Evolutionary conservation across 2,113 vertebrate genomes (phyloP), one percentile per base, ranked within the genome.

Genomic region (Tupaia chinensis): DNA sequence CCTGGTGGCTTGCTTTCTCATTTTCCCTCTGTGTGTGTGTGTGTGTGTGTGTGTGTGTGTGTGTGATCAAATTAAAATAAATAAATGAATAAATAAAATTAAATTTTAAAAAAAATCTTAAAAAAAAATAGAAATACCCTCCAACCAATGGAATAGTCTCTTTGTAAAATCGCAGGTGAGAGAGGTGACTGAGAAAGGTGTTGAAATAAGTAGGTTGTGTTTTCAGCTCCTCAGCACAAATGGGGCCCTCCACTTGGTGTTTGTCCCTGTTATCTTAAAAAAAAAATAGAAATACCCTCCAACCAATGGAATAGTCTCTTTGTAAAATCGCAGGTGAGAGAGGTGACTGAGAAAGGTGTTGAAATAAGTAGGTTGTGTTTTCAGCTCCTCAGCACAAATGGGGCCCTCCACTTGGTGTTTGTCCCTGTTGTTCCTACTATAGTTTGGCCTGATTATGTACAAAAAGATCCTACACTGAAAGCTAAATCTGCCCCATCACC

Each of bases 281-380:
- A 44, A 93, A 69, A 80, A 20, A 84, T 16, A 34, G 44, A 63
- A 80, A 84, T 1, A 14, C 15, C 13, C 53, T 54, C 74, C 73
- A 60, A 60, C 1, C 17, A 53, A n/a, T 7, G 29, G 68, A 53
- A 63, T 53, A 29, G 19, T 20, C 20, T 66, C 44, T 76, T 4
- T 14, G 0, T 54, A 73, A 90, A 73, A 69, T 69, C 44, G 7
- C 12, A 13, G 25, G 27, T 4, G 12, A 10, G 65, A 85, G 27
- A 29, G 53, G 9, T 25, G 29, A 34, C 1, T 0, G 3, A 60
- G 23, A 11, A 8, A 70, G 20, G 19, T 65, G 25, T 17, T n/a
- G 44, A 53, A 22, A 29, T 19, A 7, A 1, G 7, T 32, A 25
- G 20, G 8, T 4, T 23, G 7, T 22, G 5, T 14, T 29, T 8